Percentiles rank a stretch among this genome's conserved stretches.
Conservation (phyloP, 1,140 invertebrate genomes). For the Carposina sasakii region DNA sequence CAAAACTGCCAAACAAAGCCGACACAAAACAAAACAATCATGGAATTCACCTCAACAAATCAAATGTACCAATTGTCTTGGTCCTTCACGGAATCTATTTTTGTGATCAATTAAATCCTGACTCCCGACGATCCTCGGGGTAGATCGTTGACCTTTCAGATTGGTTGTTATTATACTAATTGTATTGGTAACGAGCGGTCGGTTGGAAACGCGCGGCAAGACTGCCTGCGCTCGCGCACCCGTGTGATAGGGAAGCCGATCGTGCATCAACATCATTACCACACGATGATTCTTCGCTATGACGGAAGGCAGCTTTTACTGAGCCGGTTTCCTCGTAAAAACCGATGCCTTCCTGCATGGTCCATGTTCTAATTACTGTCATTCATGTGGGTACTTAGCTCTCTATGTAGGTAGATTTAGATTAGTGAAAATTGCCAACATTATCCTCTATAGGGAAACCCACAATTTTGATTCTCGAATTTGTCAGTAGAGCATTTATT, state of each 20-base stretch:
- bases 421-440: too few relatives aligned
- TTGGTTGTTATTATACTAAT: slow-evolving; percentile 31
- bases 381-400: too few relatives aligned
- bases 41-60: background rate
- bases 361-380: too few relatives aligned
- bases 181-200: slow-evolving; percentile 35
- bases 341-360: slow-evolving; percentile 43
- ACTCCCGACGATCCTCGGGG: background rate
- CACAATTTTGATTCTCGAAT: too few relatives aligned
- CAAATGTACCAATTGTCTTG: slow-evolving; percentile 1
- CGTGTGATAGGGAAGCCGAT: too few relatives aligned
- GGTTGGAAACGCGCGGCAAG: slow-evolving; percentile 47
- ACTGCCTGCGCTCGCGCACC: too few relatives aligned
- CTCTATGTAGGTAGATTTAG: too few relatives aligned
- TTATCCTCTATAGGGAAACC: too few relatives aligned
- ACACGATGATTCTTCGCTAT: slow-evolving; percentile 60
- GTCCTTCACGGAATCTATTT: slow-evolving; percentile 3
- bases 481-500: too few relatives aligned
- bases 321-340: slow-evolving; percentile 67
- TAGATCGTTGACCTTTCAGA: slow-evolving; percentile 51
- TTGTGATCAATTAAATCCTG: slow-evolving; percentile 4
- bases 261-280: slow-evolving; percentile 60
- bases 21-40: background rate
- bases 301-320: slow-evolving; percentile 66
- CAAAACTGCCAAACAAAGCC: slow-evolving; percentile 3